A percentile compares a stretch with the other conserved stretches of the same genome.
These are phyloP conservation scores for Melipona quadrifasciata DNA, from an alignment of 1,140 invertebrate genomes.

Conservation along the genomic window DNA sequence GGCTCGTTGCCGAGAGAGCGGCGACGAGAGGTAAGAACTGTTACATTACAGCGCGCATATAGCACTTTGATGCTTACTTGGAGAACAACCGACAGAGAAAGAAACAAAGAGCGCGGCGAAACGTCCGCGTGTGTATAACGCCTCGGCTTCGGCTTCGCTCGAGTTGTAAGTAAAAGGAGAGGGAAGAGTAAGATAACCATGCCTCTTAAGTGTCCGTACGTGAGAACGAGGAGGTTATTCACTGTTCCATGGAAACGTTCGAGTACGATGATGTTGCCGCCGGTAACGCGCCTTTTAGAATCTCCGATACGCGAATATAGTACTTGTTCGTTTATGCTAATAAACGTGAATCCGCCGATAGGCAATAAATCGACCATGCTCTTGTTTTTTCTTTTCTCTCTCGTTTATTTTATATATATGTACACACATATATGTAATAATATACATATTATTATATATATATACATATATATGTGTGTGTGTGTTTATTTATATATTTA, in stretches of 20 bases:
- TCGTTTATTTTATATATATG: background rate
- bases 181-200: constrained; percentile 30
- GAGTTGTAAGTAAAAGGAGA: constrained; percentile 39
- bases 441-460: no score
- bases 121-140: constrained; percentile 32
- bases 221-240: constrained; percentile 65
- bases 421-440: no score
- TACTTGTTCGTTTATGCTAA: background rate
- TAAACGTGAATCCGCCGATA: background rate
- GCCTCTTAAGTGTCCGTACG: constrained; percentile 33
- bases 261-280: constrained; percentile 18
- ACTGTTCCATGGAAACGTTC: constrained; percentile 63
- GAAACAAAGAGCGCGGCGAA: constrained; percentile 32
- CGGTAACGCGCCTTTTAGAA: constrained; percentile 9
- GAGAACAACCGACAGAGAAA: constrained; percentile 38
- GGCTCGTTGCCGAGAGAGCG: constrained; percentile 48
- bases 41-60: background rate
- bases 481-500: background rate
- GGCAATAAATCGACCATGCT: background rate
- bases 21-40: constrained; percentile 4
- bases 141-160: constrained; percentile 18
- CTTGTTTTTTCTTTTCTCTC: background rate
- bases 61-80: constrained; percentile 27
- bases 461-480: no score
- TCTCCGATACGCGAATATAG: background rate